Base-by-base conservation (phyloP, 2,113 vertebrate genomes). In the Dasyornis broadbenti region DNA sequence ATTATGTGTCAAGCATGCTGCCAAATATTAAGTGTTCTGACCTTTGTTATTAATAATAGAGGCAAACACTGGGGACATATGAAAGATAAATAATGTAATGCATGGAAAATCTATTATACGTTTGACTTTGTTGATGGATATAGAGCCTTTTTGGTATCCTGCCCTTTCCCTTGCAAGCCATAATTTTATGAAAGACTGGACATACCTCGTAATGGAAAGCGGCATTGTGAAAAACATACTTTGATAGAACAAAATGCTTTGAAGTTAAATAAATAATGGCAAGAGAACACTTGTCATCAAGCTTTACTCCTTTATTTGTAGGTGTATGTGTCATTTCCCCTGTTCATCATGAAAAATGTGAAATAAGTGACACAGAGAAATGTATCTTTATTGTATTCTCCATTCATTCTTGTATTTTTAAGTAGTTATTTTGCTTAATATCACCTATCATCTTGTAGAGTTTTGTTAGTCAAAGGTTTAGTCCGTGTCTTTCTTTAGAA, bases 1-100 rank as follows among this genome's bases (percentile, higher is more conserved):
- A 75, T 95, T 95, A 85, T 69, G 12, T 92, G 86, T 73, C 89
- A 72, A 72, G 47, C 52, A 1, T 26, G 56, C 86, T 97, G 91
- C 95, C 95, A 97, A 88, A 94, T 92, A 96, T 76, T 95, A 97
- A 97, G 88, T 85, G 82, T 94, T 96, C 92, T 95, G 94, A 96
- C 95, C 95, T 96, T 94, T 95, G 65, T 44, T 93, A 76, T 96
- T 97, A 92, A 87, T 97, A 94, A 82, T 87, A 79, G 94, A 90
- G 53, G 66, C 59, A 56, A 82, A 15, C 70, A 59, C 73, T 47
- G 45, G 63, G 76, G 61, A 86, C 60, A 26, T 39, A 27, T 44
- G 61, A 59, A 89, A 91, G 77, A 93, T 66, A 94, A 90, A 73
- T 86, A 88, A 53, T 59, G 39, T 65, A 68, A 82, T 76, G 77